These are phyloP conservation scores for Eueides isabella DNA, from an alignment of 1,140 invertebrate species.

Conservation along the genomic window DNA sequence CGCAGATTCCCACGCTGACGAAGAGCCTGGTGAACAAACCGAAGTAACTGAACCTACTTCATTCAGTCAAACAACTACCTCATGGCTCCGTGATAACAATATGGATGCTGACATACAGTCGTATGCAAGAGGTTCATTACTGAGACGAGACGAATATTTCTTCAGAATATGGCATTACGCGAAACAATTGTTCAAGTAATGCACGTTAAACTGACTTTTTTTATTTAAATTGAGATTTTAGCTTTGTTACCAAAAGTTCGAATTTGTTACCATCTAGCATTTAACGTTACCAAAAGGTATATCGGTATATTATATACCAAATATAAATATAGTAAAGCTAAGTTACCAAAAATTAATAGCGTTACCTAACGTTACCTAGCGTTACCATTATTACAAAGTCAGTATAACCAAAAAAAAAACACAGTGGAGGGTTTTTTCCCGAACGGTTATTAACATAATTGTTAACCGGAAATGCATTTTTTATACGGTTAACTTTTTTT, in stretches of 20 bases:
- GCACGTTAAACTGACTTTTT: not conserved
- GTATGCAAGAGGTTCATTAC: slow-evolving; percentile 91
- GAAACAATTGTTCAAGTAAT: slow-evolving; percentile 86
- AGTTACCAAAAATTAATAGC: not conserved
- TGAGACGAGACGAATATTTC: slow-evolving; percentile 95
- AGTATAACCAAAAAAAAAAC: not conserved
- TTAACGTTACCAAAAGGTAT: not conserved
- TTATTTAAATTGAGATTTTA: not conserved
- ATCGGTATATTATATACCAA: not conserved
- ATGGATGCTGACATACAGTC: slow-evolving; percentile 96
- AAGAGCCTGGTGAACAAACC: slow-evolving; percentile 61
- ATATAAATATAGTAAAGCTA: not conserved
- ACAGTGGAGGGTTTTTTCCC: not conserved
- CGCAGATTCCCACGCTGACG: slow-evolving; percentile 63
- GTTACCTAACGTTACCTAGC: not conserved
- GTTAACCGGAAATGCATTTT: not conserved
- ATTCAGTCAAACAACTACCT: slow-evolving; percentile 95
- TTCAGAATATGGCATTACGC: slow-evolving; percentile 96
- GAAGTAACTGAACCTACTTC: slow-evolving; percentile 80
- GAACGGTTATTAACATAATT: not conserved
- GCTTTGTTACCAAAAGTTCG: not conserved
- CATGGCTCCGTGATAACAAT: slow-evolving; percentile 94
- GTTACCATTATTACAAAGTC: not conserved
- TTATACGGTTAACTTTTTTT: not conserved
- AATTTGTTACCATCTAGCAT: not conserved